phyloP scores from a whole-genome alignment of 2,888 invertebrate species.

The Lasiommata megera region DNA sequence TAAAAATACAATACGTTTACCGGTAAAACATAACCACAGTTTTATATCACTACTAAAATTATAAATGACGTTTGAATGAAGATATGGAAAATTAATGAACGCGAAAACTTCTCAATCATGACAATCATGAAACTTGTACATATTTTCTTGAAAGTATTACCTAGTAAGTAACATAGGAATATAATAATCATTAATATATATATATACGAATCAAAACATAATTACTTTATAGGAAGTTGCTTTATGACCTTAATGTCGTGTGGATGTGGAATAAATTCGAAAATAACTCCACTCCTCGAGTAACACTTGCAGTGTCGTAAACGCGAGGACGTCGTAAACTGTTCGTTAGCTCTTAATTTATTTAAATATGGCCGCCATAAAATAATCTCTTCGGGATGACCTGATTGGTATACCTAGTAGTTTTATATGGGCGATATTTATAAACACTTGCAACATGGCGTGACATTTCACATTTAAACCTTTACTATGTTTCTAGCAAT shows the following conservation, averaged over 20 bases:
- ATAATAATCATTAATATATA: too few relatives aligned
- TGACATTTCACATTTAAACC: neutral
- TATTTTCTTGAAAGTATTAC: too few relatives aligned
- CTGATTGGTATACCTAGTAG: slow-evolving; percentile 18
- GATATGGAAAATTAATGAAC: too few relatives aligned
- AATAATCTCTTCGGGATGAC: slow-evolving; percentile 22
- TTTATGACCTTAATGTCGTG: neutral
- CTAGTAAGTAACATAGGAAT: too few relatives aligned
- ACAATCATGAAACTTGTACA: too few relatives aligned
- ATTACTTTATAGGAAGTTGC: slow-evolving; percentile 3
- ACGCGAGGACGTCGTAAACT: slow-evolving; percentile 49
- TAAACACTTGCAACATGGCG: neutral
- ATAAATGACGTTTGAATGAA: too few relatives aligned
- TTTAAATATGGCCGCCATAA: slow-evolving; percentile 39
- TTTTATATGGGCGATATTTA: slow-evolving; percentile 12
- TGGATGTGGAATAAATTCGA: slow-evolving; percentile 17
- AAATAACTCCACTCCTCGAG: slow-evolving; percentile 24
- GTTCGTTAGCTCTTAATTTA: slow-evolving; percentile 64
- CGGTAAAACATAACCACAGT: too few relatives aligned
- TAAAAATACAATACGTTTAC: too few relatives aligned
- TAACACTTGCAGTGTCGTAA: slow-evolving; percentile 23
- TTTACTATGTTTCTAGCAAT: neutral
- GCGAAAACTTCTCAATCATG: too few relatives aligned
- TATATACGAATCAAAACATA: neutral
- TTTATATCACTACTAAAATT: too few relatives aligned